phyloP scores from a whole-genome alignment of 2,888 invertebrate genomes.

The Globia sparganii region DNA sequence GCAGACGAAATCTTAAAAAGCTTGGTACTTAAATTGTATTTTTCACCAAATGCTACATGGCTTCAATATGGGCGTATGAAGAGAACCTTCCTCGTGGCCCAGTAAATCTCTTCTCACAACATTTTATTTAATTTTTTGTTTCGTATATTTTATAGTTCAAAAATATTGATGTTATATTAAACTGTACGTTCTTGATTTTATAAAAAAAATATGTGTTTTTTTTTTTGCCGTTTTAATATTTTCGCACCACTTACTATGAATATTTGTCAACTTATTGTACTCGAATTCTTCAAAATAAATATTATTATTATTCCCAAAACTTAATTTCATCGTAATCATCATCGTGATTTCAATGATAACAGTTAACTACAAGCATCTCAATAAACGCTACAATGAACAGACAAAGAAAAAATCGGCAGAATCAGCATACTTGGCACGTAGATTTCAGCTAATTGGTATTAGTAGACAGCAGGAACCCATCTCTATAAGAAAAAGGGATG shows the following conservation, averaged over 20 bases:
- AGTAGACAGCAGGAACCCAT: not conserved
- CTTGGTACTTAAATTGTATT: not conserved
- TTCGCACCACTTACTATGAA: not conserved
- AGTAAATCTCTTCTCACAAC: too few species aligned
- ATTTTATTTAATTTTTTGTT: too few species aligned
- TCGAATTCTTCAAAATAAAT: not conserved
- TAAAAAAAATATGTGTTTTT: too few species aligned
- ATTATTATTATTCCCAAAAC: not conserved
- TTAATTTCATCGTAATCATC: not conserved
- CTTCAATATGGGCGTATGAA: not conserved
- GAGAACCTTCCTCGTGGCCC: not conserved
- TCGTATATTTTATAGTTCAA: too few species aligned
- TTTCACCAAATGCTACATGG: not conserved
- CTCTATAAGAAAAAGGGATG: not conserved
- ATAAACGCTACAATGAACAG: constrained; percentile 15
- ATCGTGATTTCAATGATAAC: not conserved
- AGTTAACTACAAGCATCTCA: not conserved
- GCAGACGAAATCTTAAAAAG: not conserved
- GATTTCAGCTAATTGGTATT: constrained; percentile 18
- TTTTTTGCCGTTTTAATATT: too few species aligned
- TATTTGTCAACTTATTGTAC: not conserved
- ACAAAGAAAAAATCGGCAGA: constrained; percentile 4
- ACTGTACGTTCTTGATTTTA: too few species aligned
- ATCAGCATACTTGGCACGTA: constrained; percentile 32
- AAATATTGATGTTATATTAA: too few species aligned